Conservation (phyloP, 2,797 vertebrate species). For the Sitta carolinensis region DNA sequence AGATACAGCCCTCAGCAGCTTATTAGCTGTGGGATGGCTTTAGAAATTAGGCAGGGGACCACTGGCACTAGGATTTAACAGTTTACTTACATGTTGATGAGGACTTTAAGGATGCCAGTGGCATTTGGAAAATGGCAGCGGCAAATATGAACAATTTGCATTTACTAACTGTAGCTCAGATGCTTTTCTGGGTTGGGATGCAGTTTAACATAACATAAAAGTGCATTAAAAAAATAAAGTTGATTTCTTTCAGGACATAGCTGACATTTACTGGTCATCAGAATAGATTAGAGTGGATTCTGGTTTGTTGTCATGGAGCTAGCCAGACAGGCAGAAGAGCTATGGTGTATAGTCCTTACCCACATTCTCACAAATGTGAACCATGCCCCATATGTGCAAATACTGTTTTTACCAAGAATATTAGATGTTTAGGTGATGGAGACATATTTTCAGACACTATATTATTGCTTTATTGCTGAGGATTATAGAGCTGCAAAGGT, state of each 20-base stretch:
- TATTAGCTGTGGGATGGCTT: not conserved
- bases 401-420: not conserved
- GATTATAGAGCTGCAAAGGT: not conserved
- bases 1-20: not conserved
- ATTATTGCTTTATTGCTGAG: not conserved
- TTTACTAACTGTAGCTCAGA: not conserved
- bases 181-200: not conserved
- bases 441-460: not conserved
- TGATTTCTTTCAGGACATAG: not conserved
- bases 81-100: not conserved
- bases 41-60: not conserved
- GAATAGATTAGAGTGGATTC: not conserved
- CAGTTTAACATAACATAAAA: not conserved
- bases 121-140: not conserved
- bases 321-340: not conserved
- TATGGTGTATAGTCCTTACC: not conserved
- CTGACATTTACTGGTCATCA: not conserved
- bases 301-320: not conserved
- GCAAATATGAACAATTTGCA: not conserved
- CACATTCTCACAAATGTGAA: not conserved
- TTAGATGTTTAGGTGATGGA: not conserved
- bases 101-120: not conserved
- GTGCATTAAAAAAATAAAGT: not conserved
- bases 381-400: not conserved
- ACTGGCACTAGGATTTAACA: not conserved